Percentiles rank a stretch among this genome's conserved stretches.
Conservation (phyloP, 2,888 invertebrate genomes). For the Catocala nupta region DNA sequence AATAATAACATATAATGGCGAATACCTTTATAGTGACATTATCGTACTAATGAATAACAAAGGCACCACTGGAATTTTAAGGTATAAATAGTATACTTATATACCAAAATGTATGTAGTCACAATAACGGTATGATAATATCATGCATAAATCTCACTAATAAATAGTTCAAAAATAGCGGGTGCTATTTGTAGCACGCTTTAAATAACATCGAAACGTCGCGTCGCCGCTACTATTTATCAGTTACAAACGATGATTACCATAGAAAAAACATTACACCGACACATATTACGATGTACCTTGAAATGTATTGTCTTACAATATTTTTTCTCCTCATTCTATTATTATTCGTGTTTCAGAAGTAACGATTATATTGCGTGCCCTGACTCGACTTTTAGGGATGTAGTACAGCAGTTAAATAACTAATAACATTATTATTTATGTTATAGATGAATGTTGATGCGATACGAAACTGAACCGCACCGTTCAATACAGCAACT, state of each 20-base stretch:
- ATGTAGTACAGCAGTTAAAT: constrained; percentile 18
- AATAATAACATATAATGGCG: no score
- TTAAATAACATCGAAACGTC: constrained; percentile 16
- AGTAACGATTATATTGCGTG: constrained; percentile 30
- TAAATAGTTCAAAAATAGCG: constrained; percentile 17
- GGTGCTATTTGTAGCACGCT: constrained; percentile 19
- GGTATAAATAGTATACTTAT: no score
- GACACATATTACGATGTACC: constrained; percentile 23
- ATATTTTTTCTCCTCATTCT: constrained; percentile 7
- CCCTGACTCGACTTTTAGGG: constrained; percentile 13
- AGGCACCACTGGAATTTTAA: no score
- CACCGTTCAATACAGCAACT: no score
- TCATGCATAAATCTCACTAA: constrained; percentile 6
- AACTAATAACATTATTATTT: constrained; percentile 23
- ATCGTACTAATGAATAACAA: no score
- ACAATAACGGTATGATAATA: constrained; percentile 5
- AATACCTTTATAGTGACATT: no score
- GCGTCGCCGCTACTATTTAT: constrained; percentile 20
- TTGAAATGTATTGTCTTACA: constrained; percentile 19
- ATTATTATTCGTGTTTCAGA: constrained; percentile 13
- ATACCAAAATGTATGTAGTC: not conserved
- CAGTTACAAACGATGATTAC: constrained; percentile 22
- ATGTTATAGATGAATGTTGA: constrained; percentile 6
- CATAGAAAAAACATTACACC: constrained; percentile 31
- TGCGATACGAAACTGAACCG: no score